Base-by-base conservation (phyloP, 2,888 invertebrate genomes). In the Galeopsomyia nigrocyanea region DNA sequence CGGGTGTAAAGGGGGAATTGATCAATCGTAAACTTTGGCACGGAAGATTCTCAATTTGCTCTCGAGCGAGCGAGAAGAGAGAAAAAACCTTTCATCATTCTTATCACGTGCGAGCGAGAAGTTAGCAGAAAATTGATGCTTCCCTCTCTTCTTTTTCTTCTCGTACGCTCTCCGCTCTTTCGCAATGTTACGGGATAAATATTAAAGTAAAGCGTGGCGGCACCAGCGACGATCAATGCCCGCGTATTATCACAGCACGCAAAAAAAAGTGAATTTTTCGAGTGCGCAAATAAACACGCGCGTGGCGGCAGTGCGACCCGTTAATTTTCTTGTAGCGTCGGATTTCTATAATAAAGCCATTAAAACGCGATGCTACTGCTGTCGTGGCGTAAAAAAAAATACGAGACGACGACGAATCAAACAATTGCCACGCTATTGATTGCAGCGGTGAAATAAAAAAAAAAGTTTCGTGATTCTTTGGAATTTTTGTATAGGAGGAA, bases 41-140 rank as follows among this genome's bases (percentile, higher is more conserved):
- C 50, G 50, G 61, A 39, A 65, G 68, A 68, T 65, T 73, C 60
- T 60, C 65, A 68, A 73, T 68, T 60, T 68, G 57, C 16, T 5
- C 31, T 3, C 3, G 31, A 31, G 31, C 62, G 50, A 46, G 16
- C 17, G 13, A n/a, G 17, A 46, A 17, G 17, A 51, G 13, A 26
- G 13, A 66, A 13, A 60, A 22, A 50, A 19, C 13, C n/a, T 21
- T 60, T 31, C 22, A 57, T 61, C 64, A 73, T 68, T 74, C 67
- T 63, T 63, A 67, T 70, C 73, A 74, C 73, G 73, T 26, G 63
- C 55, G 26, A 26, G 17, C 21, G 50, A 55, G 55, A 70, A 70
- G 58, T 74, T 67, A 60, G 49, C 63, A 17, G 70, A 70, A 67
- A 70, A 70, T 67, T 63, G 67, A 67, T 57, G 69, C 63, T 68